Evolutionary conservation across 1,140 invertebrate species (phyloP).

Genomic region (Reticulitermes speratus): DNA sequence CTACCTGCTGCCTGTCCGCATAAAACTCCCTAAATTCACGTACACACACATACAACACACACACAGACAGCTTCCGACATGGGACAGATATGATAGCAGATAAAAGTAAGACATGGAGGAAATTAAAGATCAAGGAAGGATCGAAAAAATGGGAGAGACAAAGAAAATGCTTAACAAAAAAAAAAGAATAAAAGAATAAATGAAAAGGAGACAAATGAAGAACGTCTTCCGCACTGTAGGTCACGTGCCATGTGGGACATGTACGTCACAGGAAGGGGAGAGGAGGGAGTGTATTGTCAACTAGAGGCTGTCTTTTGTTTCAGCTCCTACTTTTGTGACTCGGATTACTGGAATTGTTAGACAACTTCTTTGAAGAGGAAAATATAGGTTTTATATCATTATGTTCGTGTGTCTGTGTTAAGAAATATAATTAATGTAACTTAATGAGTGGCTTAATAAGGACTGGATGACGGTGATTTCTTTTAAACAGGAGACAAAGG

Average conservation of each 20-base stretch:
- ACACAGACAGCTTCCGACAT: constrained; percentile 5
- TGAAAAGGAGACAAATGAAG: not conserved
- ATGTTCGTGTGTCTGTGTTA: too few species aligned
- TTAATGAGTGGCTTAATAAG: too few species aligned
- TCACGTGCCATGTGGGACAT: not conserved
- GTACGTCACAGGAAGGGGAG: not conserved
- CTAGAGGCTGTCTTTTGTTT: not conserved
- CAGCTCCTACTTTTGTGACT: not conserved
- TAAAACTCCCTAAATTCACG: not conserved
- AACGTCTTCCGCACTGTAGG: not conserved
- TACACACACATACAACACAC: not conserved
- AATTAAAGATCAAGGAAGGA: not conserved
- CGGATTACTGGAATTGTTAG: too few species aligned
- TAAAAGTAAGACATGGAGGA: not conserved
- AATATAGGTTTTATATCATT: too few species aligned
- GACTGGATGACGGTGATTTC: too few species aligned
- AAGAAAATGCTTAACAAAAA: not conserved
- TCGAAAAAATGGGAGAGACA: not conserved
- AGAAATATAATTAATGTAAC: too few species aligned
- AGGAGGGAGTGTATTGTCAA: too few species aligned
- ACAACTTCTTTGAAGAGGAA: too few species aligned
- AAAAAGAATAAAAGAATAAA: not conserved
- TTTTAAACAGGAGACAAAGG: too few species aligned
- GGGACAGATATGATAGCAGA: not conserved
- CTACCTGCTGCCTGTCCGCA: not conserved